These are phyloP conservation scores for Erebia ligea DNA, from an alignment of 2,888 invertebrate genomes.

Conservation along the genomic window DNA sequence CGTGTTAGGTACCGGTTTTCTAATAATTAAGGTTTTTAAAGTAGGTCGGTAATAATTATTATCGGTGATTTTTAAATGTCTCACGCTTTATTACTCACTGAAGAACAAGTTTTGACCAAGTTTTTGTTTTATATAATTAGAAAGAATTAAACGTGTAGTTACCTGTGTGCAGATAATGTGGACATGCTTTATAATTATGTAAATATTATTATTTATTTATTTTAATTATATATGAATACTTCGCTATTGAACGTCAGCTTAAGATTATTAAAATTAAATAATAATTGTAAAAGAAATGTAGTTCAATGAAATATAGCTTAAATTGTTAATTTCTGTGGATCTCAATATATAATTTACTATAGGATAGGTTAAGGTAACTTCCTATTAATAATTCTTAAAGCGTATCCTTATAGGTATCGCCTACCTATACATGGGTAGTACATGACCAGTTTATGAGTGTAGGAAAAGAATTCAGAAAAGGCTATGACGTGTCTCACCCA, in stretches of 20 bases:
- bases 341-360: too few species aligned
- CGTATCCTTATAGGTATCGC: neutral
- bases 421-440: neutral
- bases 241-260: neutral
- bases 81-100: neutral
- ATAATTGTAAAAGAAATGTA: neutral
- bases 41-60: slow-evolving; percentile 30
- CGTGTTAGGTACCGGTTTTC: slow-evolving; percentile 31
- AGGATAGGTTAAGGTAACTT: too few species aligned
- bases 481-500: slow-evolving; percentile 77
- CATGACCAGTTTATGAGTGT: slow-evolving; percentile 23
- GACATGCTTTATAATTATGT: neutral
- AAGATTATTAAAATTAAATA: neutral
- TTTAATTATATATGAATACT: neutral
- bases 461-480: slow-evolving; percentile 47
- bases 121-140: too few species aligned
- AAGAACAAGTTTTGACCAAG: neutral
- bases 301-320: neutral
- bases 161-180: neutral
- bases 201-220: neutral
- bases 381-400: neutral
- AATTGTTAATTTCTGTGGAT: neutral
- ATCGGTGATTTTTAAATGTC: slow-evolving; percentile 14
- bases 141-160: too few species aligned
- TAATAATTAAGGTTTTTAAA: slow-evolving; percentile 29